phyloP scores from a whole-genome alignment of 2,797 vertebrate species.

The Momotus momota region DNA sequence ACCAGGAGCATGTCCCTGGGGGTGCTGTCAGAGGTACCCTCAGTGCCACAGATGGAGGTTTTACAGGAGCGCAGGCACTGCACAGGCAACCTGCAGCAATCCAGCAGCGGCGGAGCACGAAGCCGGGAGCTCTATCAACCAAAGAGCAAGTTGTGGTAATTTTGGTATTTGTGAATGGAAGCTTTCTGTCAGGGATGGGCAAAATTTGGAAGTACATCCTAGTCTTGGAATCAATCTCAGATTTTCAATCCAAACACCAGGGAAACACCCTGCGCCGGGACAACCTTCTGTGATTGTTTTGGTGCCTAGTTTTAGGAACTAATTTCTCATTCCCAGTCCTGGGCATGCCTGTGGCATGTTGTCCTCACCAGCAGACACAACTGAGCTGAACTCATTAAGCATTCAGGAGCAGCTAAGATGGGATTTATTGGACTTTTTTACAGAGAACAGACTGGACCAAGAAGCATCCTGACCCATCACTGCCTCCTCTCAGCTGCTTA shows the following conservation, averaged over 20 bases:
- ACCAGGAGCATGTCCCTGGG: background rate
- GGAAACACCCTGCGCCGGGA: background rate
- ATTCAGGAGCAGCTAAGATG: background rate
- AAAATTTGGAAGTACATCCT: background rate
- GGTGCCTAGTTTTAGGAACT: background rate
- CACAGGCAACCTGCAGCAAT: background rate
- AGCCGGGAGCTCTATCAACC: background rate
- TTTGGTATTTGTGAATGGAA: background rate
- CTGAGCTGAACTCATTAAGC: background rate
- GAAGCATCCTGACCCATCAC: background rate
- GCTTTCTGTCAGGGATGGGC: background rate
- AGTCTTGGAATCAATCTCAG: background rate
- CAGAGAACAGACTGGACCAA: background rate
- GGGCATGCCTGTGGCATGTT: background rate
- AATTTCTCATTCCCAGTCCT: background rate
- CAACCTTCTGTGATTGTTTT: background rate
- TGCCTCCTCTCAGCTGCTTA: background rate
- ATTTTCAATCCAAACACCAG: background rate
- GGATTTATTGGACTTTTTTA: background rate
- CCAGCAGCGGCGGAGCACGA: background rate
- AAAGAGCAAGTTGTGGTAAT: background rate
- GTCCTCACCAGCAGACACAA: background rate
- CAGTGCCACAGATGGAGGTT: fast-evolving
- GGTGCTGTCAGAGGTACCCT: background rate
- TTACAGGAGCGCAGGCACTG: background rate